These are phyloP conservation scores for Plagodis dolabraria DNA, from an alignment of 2,888 invertebrate genomes.

Conservation along the genomic window DNA sequence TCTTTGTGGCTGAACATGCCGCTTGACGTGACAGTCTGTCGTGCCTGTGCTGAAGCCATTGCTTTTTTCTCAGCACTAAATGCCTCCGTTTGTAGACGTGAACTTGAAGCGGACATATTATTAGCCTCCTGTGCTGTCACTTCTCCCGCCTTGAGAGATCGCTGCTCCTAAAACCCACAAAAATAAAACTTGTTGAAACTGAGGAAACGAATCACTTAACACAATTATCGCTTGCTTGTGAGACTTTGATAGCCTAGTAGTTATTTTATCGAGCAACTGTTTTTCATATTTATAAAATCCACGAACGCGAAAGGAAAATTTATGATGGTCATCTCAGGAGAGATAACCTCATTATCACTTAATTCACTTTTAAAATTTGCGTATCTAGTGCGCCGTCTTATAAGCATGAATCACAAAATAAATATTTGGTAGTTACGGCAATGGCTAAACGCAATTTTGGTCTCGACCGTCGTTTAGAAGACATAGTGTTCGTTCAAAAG, in stretches of 20 bases:
- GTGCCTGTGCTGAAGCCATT: constrained; percentile 90
- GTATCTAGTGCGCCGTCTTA: constrained; percentile 47
- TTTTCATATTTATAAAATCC: constrained; percentile 12
- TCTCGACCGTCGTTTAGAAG: constrained; percentile 73
- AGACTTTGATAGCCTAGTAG: constrained; percentile 3
- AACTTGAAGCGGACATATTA: constrained; percentile 92
- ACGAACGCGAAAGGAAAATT: constrained; percentile 17
- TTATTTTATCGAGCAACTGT: constrained; percentile 13
- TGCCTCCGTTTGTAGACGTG: constrained; percentile 93
- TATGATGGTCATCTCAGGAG: constrained; percentile 34
- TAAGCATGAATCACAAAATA: constrained; percentile 64
- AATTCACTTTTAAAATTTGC: constrained; percentile 46
- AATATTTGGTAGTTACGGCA: constrained; percentile 77
- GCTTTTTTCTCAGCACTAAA: constrained; percentile 93
- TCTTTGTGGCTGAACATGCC: constrained; percentile 91
- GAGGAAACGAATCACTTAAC: constrained; percentile 8
- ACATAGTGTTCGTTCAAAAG: constrained; percentile 64
- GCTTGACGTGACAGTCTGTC: constrained; percentile 91
- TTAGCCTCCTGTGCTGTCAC: constrained; percentile 94
- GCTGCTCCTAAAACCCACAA: constrained; percentile 88
- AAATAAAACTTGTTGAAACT: constrained; percentile 24
- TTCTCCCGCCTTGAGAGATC: constrained; percentile 93
- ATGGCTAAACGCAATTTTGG: constrained; percentile 78
- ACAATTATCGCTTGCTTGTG: constrained; percentile 26
- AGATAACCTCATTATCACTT: constrained; percentile 61